A percentile compares a stretch with the other conserved stretches of the same genome.
phyloP scores from a whole-genome alignment of 2,888 invertebrate genomes.

The Alsophila aescularia region DNA sequence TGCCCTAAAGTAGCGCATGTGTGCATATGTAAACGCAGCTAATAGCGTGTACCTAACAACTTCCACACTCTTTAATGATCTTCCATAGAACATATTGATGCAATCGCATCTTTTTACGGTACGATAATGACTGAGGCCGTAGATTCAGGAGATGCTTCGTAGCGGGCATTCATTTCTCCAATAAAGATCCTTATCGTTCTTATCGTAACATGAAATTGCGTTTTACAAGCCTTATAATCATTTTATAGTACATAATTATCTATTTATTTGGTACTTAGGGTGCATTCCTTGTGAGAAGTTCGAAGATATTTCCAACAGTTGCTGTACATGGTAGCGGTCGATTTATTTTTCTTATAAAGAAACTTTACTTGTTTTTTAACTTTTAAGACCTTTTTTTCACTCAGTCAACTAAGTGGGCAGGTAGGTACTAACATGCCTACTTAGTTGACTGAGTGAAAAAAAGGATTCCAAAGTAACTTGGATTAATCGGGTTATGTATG shows the following conservation, averaged over 20 bases:
- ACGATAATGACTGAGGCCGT: constrained; percentile 29
- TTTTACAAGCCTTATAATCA: constrained; percentile 34
- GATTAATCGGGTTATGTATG: too few relatives aligned
- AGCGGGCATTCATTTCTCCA: constrained; percentile 31
- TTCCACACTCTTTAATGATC: constrained; percentile 58
- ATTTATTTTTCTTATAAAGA: too few relatives aligned
- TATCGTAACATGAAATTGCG: constrained; percentile 32
- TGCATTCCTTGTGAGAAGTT: constrained; percentile 1
- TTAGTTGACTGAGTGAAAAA: too few relatives aligned
- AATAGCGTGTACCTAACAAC: constrained; percentile 55
- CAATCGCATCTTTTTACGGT: constrained; percentile 47
- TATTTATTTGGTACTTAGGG: constrained; percentile 17
- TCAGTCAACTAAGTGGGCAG: too few relatives aligned
- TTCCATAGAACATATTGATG: constrained; percentile 50
- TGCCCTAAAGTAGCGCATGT: constrained; percentile 76
- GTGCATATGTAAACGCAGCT: constrained; percentile 69
- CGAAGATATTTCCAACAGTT: too few relatives aligned
- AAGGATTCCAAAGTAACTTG: too few relatives aligned
- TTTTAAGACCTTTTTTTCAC: too few relatives aligned
- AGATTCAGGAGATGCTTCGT: constrained; percentile 28
- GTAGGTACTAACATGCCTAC: too few relatives aligned
- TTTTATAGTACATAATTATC: constrained; percentile 38
- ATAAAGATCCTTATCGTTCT: constrained; percentile 36
- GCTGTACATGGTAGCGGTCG: too few relatives aligned
- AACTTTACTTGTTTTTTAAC: too few relatives aligned